A percentile compares a stretch with the other conserved stretches of the same genome.
phyloP scores from a whole-genome alignment of 2,888 invertebrate species.

The Sminthurides aquaticus region DNA sequence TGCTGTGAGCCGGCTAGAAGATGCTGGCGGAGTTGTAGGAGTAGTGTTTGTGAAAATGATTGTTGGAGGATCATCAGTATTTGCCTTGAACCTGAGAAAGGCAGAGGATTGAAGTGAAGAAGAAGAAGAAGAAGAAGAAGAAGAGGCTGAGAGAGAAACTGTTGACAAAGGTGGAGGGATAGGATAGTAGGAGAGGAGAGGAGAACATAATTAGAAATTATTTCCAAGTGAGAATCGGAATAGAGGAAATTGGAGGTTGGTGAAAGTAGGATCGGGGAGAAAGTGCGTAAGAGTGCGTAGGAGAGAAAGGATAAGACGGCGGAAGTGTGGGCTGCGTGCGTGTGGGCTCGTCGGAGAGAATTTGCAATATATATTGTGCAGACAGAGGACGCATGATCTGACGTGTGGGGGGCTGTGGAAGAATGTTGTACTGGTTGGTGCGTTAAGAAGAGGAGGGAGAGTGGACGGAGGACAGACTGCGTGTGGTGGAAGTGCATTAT shows the following conservation, averaged over 20 bases:
- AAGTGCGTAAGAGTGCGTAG: background rate
- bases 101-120: background rate
- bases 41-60: slow-evolving; percentile 3
- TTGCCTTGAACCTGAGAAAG: slow-evolving; percentile 8
- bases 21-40: too few relatives aligned
- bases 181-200: too few relatives aligned
- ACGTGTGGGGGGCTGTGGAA: too few relatives aligned
- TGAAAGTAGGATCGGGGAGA: background rate
- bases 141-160: background rate
- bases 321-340: too few relatives aligned
- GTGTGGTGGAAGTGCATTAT: too few relatives aligned
- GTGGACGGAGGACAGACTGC: too few relatives aligned
- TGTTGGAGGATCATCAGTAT: background rate
- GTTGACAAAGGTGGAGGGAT: background rate
- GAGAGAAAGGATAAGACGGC: too few relatives aligned
- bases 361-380: background rate
- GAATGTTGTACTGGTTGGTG: too few relatives aligned
- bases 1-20: too few relatives aligned
- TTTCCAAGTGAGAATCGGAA: too few relatives aligned
- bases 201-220: too few relatives aligned
- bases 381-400: background rate
- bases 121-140: background rate
- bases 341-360: background rate
- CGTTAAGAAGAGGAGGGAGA: too few relatives aligned
- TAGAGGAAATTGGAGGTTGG: background rate